Evolutionary conservation across 2,113 vertebrate genomes (phyloP), one percentile per base, ranked within the genome.

Genomic region (Pseudopipra pipra): DNA sequence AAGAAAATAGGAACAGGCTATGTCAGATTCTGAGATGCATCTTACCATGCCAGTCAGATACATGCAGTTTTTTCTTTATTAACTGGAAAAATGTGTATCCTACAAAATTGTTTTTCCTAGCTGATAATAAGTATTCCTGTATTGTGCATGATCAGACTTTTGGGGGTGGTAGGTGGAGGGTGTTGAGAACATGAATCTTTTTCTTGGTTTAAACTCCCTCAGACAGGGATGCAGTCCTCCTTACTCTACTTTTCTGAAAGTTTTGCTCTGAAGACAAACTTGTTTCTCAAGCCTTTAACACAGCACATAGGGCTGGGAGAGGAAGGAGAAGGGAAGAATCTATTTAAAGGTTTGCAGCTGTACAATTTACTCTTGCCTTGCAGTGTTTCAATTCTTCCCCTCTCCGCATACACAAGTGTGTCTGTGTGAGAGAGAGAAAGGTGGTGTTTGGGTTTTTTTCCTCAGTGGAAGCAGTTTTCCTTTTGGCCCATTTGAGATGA

Each of bases 101-200:
- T 63, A 65, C 19, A 76, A 58, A 55, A 68, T 61, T 76, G 12
- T 49, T 56, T 10, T 63, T 74, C 24, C 41, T 55, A 71, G 12
- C 5, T 77, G 52, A 3, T 33, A 85, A 11, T 56, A 72, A 78
- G 3, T 78, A 35, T 41, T 68, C 37, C 49, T 68, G 23, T 5
- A 3, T 65, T 66, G 51, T 77, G n/a, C 25, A 22, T 3, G 11
- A 25, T 61, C 31, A 77, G 21, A 37, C n/a, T 51, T 46, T 41
- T 39, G 11, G 33, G 35, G 8, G 3, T 8, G 2, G 7, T 9
- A 15, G 3, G 18, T 18, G 23, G n/a, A 39, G 3, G 8, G 9
- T 9, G 5, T 58, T 84, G 30, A 18, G 25, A 89, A 12, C 14
- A 52, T 41, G 22, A 47, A 43, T 21, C 11, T 68, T 76, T 81